These are phyloP conservation scores for Marcusenius ussheri DNA, from an alignment of 2,113 vertebrate species.

Conservation along the genomic window DNA sequence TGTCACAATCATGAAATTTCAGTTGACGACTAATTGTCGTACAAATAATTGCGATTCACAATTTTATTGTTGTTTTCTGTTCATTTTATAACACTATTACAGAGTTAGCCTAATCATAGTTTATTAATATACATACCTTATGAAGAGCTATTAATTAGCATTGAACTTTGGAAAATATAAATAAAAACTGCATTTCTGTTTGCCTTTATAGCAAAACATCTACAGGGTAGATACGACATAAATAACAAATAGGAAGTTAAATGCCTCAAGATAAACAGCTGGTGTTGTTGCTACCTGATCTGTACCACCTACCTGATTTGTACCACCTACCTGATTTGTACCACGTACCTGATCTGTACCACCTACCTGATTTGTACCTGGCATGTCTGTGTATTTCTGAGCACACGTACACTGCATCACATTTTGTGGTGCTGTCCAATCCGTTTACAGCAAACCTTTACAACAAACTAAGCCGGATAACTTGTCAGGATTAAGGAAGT, in stretches of 20 bases:
- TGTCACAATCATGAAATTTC: background rate
- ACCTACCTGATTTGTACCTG: background rate
- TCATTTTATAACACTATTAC: background rate
- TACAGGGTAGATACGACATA: no score
- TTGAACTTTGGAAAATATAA: no score
- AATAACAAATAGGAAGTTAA: no score
- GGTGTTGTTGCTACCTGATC: background rate
- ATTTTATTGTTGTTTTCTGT: background rate
- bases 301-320: no score
- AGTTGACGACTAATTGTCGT: background rate
- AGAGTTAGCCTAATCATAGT: background rate
- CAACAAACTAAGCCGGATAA: background rate
- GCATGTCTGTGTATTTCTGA: background rate
- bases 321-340: no score
- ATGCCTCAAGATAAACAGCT: no score
- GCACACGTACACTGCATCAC: background rate
- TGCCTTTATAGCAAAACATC: no score
- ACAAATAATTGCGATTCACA: background rate
- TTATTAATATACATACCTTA: background rate
- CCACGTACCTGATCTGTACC: no score
- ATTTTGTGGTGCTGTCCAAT: background rate
- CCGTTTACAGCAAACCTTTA: background rate
- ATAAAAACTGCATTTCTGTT: no score
- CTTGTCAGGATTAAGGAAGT: background rate
- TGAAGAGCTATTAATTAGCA: no score